Conservation (phyloP, 2,888 invertebrate species). For the Clivina fossor region DNA sequence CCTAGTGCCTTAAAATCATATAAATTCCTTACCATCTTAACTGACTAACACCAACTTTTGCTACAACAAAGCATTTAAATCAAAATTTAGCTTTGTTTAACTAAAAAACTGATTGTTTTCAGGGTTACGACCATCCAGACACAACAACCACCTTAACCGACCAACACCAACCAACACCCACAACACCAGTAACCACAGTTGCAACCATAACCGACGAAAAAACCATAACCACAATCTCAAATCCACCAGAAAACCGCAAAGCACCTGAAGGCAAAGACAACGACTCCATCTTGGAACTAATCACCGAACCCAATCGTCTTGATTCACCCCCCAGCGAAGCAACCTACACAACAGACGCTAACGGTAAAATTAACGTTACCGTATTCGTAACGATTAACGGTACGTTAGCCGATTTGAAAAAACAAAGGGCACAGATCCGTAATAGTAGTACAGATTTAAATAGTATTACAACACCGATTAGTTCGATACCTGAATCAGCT, state of each 20-base stretch:
- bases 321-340: constrained; percentile 60
- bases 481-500: constrained; percentile 54
- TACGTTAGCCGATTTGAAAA: constrained; percentile 90
- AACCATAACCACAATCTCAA: constrained; percentile 49
- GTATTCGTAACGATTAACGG: constrained; percentile 79
- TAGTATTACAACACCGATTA: constrained; percentile 50
- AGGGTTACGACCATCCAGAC: constrained; percentile 46
- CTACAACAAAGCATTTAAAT: no score
- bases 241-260: constrained; percentile 60
- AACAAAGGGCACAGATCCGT: constrained; percentile 83
- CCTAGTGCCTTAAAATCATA: no score
- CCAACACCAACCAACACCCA: constrained; percentile 32
- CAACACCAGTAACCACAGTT: constrained; percentile 23
- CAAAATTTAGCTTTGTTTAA: no score
- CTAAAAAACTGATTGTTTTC: no score
- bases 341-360: constrained; percentile 70
- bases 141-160: constrained; percentile 32
- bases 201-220: constrained; percentile 37
- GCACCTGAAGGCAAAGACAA: constrained; percentile 84
- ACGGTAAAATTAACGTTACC: constrained; percentile 87
- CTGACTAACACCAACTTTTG: no score
- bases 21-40: no score
- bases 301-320: no score
- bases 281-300: constrained; percentile 65
- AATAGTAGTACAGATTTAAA: constrained; percentile 60